Conservation (phyloP, 2,113 vertebrate genomes). For the Phylloscopus trochiloides region DNA sequence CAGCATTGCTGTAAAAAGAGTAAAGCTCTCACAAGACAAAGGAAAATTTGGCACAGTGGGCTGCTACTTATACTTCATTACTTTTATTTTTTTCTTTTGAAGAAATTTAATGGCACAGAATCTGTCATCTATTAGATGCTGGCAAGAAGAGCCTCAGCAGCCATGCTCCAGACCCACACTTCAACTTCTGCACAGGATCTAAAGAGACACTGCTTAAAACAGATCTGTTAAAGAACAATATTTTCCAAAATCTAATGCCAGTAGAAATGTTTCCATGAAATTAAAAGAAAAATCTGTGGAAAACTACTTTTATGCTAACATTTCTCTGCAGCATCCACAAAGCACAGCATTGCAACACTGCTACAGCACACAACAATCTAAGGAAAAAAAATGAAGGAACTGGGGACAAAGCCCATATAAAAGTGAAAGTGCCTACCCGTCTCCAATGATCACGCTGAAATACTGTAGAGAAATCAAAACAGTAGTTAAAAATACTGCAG, state of each 20-base stretch:
- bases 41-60: not conserved
- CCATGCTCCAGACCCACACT: not conserved
- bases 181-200: slow-evolving; percentile 9
- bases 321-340: slow-evolving; percentile 25
- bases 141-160: slow-evolving; percentile 10
- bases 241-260: not conserved
- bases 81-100: not conserved
- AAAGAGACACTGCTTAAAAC: not conserved
- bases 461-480: slow-evolving; percentile 52
- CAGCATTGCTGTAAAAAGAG: not conserved
- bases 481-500: not conserved
- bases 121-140: not conserved
- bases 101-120: not conserved
- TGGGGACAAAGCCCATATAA: not conserved
- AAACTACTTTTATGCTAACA: not conserved
- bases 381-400: not conserved
- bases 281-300: slow-evolving; percentile 12
- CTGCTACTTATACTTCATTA: not conserved
- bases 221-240: not conserved
- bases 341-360: slow-evolving; percentile 15
- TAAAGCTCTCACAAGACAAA: not conserved
- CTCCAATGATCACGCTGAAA: slow-evolving; percentile 46
- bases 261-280: slow-evolving; percentile 12
- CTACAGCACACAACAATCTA: not conserved
- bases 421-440: slow-evolving; percentile 42